phyloP scores from a whole-genome alignment of 1,140 invertebrate genomes.

The Formica selysi region DNA sequence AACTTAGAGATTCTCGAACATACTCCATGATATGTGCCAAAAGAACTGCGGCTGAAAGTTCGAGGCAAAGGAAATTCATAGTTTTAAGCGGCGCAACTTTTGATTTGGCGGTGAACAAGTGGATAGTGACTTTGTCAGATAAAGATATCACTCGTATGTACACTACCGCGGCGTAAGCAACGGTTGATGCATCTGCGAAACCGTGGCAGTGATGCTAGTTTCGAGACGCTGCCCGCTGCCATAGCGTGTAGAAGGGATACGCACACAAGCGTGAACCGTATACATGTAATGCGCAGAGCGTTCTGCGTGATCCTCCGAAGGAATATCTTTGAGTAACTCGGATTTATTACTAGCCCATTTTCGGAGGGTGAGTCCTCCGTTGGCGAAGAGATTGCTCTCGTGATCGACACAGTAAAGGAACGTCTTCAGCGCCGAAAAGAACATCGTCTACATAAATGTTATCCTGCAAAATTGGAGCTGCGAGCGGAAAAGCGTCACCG shows the following conservation, averaged over 20 bases:
- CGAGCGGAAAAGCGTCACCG: no score
- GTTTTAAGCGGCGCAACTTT: constrained; percentile 66
- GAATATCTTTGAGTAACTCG: not conserved
- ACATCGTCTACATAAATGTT: no score
- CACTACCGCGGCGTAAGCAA: constrained; percentile 58
- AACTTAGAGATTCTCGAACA: not conserved
- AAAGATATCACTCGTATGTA: constrained; percentile 47
- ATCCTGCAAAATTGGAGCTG: no score
- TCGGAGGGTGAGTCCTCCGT: not conserved
- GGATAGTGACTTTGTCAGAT: not conserved
- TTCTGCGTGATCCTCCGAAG: not conserved
- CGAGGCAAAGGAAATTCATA: not conserved
- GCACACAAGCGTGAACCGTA: no score
- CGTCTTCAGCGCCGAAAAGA: not conserved
- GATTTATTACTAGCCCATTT: not conserved
- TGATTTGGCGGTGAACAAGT: constrained; percentile 46
- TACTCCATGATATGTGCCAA: constrained; percentile 54
- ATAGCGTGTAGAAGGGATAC: no score
- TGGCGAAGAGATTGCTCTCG: not conserved
- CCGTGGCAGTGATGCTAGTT: not conserved
- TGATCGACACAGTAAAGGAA: not conserved
- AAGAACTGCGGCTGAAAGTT: constrained; percentile 64
- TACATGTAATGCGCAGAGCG: no score
- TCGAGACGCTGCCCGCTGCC: no score
- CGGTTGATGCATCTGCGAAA: constrained; percentile 65